Evolutionary conservation across 1,140 invertebrate species (phyloP).

Genomic region (Gryllus bimaculatus): DNA sequence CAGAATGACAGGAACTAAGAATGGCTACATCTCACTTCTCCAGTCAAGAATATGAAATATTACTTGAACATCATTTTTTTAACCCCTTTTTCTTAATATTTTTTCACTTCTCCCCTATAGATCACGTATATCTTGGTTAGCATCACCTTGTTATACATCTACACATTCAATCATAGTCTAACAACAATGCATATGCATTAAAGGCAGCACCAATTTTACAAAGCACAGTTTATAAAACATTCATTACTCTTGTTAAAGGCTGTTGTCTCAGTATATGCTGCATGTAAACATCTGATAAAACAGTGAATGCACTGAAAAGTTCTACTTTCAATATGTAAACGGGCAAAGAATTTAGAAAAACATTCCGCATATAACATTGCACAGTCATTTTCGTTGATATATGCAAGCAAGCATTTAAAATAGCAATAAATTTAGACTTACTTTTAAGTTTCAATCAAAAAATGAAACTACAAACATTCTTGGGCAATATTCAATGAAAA

Average conservation of each 20-base stretch:
- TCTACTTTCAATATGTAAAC: too few relatives aligned
- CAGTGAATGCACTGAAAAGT: too few relatives aligned
- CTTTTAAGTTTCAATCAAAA: too few relatives aligned
- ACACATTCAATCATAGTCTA: neutral
- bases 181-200: constrained; percentile 5
- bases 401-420: too few relatives aligned
- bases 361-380: too few relatives aligned
- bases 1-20: constrained; percentile 1
- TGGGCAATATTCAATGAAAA: too few relatives aligned
- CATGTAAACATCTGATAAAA: too few relatives aligned
- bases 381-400: too few relatives aligned
- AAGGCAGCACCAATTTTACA: neutral
- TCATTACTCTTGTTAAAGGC: neutral
- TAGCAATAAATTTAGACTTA: too few relatives aligned
- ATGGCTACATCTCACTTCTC: neutral
- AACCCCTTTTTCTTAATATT: neutral
- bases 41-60: neutral
- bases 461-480: too few relatives aligned
- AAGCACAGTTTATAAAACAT: neutral
- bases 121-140: neutral
- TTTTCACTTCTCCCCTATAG: neutral
- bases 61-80: neutral
- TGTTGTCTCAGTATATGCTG: neutral
- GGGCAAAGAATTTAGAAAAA: too few relatives aligned
- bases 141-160: neutral